Base-by-base conservation (phyloP, 2,113 vertebrate species). In the Taurulus bubalis region DNA sequence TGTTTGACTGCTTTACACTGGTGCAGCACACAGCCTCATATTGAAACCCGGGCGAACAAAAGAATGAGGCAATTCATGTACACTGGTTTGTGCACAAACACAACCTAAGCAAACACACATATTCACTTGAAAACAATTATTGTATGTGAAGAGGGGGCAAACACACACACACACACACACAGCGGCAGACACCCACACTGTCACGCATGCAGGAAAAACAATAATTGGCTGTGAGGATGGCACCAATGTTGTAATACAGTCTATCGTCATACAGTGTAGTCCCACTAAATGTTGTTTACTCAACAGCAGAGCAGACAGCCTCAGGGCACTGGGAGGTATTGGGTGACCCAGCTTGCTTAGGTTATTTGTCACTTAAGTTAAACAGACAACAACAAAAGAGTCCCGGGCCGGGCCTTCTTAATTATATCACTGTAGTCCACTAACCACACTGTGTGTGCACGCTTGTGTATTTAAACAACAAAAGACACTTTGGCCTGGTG, bases 351-450 rank as follows among this genome's bases (percentile, higher is more conserved):
- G 82, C 87, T 85, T 67, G 38, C 87, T 92, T 88, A 86, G 88
- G 88, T 93, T 88, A 94, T 94, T 94, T 92, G 94, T 94, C 94
- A 93, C 91, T 92, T 90, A 89, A 93, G 88, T 91, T 89, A 95
- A 95, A 95, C 86, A 93, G 77, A 89, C 47, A 42, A 70, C 22
- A 84, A 94, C 92, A 95, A 94, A 94, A 89, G 90, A 85, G 71
- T 34, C 38, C 51, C 10, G 0, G 72, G 68, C 62, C 32, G 1
- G 38, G 38, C 20, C 66, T 53, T 84, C 90, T 93, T 95, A 91
- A 95, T 95, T 95, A 94, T 91, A 86, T 91, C 86, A 90, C 85
- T 79, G 79, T 82, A 79, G 87, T 86, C 72, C 78, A 55, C 80
- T 56, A 71, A 80, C 84, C 80, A 88, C 79, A 75, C 79, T 82